A percentile compares a stretch with the other conserved stretches of the same genome.
phyloP scores from a whole-genome alignment of 2,888 invertebrate species.

The Drosophila subsilvestris region DNA sequence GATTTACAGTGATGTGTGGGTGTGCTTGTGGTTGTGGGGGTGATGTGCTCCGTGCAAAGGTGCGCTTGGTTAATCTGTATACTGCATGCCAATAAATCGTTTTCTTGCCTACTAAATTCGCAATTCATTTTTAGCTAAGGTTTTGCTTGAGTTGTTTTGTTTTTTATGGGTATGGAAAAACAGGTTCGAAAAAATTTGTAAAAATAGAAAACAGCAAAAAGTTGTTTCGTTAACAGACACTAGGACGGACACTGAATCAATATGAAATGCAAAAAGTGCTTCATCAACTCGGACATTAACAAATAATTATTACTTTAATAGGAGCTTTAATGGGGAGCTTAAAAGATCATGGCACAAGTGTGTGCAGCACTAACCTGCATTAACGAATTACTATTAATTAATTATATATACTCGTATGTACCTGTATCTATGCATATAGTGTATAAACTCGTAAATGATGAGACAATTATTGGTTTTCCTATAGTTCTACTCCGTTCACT shows the following conservation, averaged over 20 bases:
- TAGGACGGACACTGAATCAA: conserved; percentile 76
- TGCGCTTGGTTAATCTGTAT: conserved; percentile 32
- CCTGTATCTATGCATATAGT: conserved; percentile 27
- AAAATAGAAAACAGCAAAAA: conserved; percentile 19
- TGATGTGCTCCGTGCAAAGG: conserved; percentile 30
- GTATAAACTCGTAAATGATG: conserved; percentile 47
- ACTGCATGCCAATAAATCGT: conserved; percentile 30
- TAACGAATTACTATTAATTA: conserved; percentile 38
- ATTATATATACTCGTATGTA: conserved; percentile 34
- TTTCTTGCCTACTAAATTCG: conserved; percentile 64
- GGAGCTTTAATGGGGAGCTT: conserved; percentile 35
- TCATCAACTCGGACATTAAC: conserved; percentile 29
- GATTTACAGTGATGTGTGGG: conserved; percentile 71
- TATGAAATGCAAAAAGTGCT: conserved; percentile 50
- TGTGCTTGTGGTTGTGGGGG: background rate
- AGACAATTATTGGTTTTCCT: conserved; percentile 18
- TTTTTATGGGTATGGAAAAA: conserved; percentile 8
- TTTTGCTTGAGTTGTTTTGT: conserved; percentile 17
- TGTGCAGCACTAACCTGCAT: conserved; percentile 40
- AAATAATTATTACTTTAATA: conserved; percentile 46
- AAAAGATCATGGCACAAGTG: conserved; percentile 48
- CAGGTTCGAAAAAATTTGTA: conserved; percentile 31
- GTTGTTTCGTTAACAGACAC: conserved; percentile 56
- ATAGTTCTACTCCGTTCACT: conserved; percentile 28
- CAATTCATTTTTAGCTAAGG: conserved; percentile 58